Percentiles rank a stretch among this genome's conserved stretches.
Evolutionary conservation across 2,113 vertebrate genomes (phyloP).

Genomic region (Toxotes jaculatrix): DNA sequence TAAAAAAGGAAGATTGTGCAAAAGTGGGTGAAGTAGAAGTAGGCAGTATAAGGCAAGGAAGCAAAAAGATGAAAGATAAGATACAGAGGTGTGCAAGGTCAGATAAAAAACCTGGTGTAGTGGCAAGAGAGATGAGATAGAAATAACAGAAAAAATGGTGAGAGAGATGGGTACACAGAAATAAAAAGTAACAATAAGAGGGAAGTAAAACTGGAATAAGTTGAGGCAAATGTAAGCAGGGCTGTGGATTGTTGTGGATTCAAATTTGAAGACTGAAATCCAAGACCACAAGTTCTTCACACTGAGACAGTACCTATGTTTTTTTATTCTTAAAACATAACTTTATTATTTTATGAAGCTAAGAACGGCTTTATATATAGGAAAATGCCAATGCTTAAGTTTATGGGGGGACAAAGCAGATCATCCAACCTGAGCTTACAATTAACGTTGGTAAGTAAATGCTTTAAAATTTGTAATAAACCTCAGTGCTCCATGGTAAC

Average conservation of each 20-base stretch:
- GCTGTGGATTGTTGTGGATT: too few species aligned
- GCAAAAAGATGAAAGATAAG: conserved; percentile 1
- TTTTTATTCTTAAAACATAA: too few species aligned
- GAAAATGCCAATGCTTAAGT: too few species aligned
- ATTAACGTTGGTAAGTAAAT: too few species aligned
- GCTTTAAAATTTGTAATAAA: too few species aligned
- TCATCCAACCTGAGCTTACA: too few species aligned
- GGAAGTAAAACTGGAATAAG: neutral
- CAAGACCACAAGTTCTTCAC: neutral
- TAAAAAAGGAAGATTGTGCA: neutral
- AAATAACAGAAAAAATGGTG: neutral
- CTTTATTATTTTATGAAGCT: too few species aligned
- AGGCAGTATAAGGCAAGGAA: neutral
- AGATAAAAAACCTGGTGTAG: neutral
- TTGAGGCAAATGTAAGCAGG: neutral
- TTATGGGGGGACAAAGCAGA: too few species aligned
- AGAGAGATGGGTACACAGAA: neutral
- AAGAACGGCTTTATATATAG: too few species aligned
- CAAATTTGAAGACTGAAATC: neutral
- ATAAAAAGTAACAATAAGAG: neutral
- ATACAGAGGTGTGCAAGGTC: neutral
- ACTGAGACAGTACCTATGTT: too few species aligned
- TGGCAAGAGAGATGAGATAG: neutral
- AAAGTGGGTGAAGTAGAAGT: neutral
- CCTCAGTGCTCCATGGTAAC: too few species aligned